phyloP scores from a whole-genome alignment of 2,113 vertebrate genomes.

The Trinectes maculatus region DNA sequence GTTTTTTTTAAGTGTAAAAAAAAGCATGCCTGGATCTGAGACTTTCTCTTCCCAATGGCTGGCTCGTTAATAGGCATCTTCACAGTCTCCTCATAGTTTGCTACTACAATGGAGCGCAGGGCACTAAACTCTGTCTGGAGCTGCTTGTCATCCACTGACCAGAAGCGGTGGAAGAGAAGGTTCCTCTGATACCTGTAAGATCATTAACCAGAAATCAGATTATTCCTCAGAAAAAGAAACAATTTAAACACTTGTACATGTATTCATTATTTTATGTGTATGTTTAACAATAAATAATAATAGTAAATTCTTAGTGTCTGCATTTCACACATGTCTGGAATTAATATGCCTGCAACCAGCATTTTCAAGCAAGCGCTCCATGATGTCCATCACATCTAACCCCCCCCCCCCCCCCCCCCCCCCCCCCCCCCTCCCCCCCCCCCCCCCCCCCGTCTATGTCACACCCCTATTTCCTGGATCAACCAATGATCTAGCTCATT shows the following conservation, averaged over 20 bases:
- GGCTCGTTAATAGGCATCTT: constrained; percentile 99
- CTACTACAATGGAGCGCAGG: constrained; percentile 92
- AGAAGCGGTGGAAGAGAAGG: constrained; percentile 96
- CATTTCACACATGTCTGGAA: neutral
- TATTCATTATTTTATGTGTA: neutral
- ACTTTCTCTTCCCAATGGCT: constrained; percentile 88
- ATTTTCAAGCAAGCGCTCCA: too few species aligned
- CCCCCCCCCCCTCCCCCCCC: too few species aligned
- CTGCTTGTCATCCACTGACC: constrained; percentile 97
- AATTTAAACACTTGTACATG: neutral
- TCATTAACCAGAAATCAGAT: constrained; percentile 4
- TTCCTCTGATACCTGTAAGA: constrained; percentile 89
- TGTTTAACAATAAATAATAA: too few species aligned
- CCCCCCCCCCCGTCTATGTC: neutral
- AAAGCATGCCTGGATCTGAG: constrained; percentile 92
- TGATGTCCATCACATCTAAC: too few species aligned
- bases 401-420: too few species aligned
- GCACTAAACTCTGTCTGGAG: constrained; percentile 94
- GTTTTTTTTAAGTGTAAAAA: neutral
- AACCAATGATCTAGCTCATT: constrained; percentile 58
- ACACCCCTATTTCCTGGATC: constrained; percentile 3
- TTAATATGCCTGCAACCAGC: too few species aligned
- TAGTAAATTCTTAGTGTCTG: neutral
- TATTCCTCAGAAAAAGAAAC: neutral
- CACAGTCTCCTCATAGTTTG: constrained; percentile 94